Conservation (phyloP, 2,113 vertebrate genomes). For the Leptosomus discolor region DNA sequence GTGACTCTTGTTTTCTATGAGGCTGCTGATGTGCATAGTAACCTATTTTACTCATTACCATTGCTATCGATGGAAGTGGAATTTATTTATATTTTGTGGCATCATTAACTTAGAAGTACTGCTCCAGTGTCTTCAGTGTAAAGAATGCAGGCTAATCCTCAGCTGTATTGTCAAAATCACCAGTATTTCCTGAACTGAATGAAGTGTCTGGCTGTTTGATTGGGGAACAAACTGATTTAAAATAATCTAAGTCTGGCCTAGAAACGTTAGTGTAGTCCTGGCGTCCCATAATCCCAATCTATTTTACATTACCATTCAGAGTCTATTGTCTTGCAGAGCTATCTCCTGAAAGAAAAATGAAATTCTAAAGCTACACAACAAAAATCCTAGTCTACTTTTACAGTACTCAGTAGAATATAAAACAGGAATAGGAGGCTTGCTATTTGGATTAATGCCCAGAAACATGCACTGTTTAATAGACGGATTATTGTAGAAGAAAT, state of each 20-base stretch:
- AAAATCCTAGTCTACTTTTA: not conserved
- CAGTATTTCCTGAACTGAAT: not conserved
- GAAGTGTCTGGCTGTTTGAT: not conserved
- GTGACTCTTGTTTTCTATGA: not conserved
- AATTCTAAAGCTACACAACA: not conserved
- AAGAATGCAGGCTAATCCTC: not conserved
- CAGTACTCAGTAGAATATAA: not conserved
- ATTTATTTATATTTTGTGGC: not conserved
- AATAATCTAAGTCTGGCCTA: not conserved
- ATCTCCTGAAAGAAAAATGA: not conserved
- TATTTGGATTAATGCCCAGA: not conserved
- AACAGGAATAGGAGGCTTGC: not conserved
- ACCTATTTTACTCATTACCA: not conserved
- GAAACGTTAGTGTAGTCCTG: not conserved
- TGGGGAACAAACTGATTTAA: not conserved
- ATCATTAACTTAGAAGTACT: not conserved
- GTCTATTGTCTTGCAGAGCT: not conserved
- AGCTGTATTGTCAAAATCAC: not conserved
- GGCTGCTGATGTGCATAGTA: not conserved
- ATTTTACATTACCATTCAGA: not conserved
- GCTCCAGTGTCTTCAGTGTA: not conserved
- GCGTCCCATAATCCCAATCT: not conserved
- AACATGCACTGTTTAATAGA: not conserved
- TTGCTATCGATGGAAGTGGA: not conserved
- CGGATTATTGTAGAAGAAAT: not conserved